Evolutionary conservation across 1,140 invertebrate species (phyloP).

Genomic region (Anoplophora glabripennis): DNA sequence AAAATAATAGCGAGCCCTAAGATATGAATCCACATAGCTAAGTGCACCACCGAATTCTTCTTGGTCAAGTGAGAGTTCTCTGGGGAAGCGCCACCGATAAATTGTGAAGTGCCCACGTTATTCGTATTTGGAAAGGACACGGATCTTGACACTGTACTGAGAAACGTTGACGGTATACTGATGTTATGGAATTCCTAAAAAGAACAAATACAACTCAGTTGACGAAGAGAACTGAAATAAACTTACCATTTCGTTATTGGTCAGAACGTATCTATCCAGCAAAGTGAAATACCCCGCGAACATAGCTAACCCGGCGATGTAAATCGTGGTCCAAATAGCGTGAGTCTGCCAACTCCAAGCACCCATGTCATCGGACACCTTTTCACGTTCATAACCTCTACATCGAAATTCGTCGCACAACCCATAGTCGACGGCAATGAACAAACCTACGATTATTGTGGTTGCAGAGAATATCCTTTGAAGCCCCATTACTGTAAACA

Average conservation of each 20-base stretch:
- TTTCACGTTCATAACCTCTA: conserved; percentile 51
- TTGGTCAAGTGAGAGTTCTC: conserved; percentile 11
- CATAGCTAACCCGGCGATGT: conserved; percentile 53
- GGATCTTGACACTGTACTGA: conserved; percentile 52
- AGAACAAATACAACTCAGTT: background rate
- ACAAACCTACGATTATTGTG: conserved; percentile 58
- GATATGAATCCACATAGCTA: conserved; percentile 52
- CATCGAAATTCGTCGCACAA: conserved; percentile 62
- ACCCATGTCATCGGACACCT: conserved; percentile 49
- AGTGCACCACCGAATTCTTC: conserved; percentile 40
- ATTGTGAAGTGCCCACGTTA: background rate
- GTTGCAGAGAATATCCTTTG: conserved; percentile 59
- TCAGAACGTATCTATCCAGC: conserved; percentile 44
- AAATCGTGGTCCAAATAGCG: conserved; percentile 57
- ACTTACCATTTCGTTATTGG: conserved; percentile 18
- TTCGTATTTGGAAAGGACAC: conserved; percentile 25
- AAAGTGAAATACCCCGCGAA: conserved; percentile 57
- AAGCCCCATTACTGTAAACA: conserved; percentile 57
- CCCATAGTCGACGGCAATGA: conserved; percentile 61
- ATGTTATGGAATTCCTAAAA: conserved; percentile 27
- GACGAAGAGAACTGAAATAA: background rate
- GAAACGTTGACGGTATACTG: conserved; percentile 43
- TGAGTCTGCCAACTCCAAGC: conserved; percentile 53
- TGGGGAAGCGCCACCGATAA: background rate
- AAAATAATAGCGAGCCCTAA: conserved; percentile 49